A percentile compares a stretch with the other conserved stretches of the same genome.
Conservation (phyloP, 2,797 vertebrate genomes). For the Trichosurus vulpecula region DNA sequence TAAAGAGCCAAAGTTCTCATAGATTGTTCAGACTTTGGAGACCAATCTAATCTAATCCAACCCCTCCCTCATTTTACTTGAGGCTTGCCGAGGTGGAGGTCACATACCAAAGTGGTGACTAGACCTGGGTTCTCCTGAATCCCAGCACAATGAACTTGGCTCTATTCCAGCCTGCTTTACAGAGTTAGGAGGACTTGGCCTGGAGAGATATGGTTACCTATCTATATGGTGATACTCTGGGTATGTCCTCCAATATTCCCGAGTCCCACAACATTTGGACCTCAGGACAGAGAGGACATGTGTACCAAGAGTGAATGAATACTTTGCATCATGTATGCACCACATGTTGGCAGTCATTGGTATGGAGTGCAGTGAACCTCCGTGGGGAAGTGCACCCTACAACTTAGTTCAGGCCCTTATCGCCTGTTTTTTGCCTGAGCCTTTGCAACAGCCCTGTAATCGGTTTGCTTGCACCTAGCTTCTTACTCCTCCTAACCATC, state of each 20-base stretch:
- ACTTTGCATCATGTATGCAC: not conserved
- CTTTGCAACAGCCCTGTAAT: not conserved
- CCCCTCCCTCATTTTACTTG: not conserved
- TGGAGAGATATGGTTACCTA: not conserved
- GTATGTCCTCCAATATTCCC: not conserved
- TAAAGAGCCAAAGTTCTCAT: not conserved
- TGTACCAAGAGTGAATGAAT: not conserved
- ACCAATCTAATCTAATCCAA: not conserved
- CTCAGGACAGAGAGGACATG: not conserved
- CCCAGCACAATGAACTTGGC: not conserved
- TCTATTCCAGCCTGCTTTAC: not conserved
- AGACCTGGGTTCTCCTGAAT: not conserved
- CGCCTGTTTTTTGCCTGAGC: not conserved
- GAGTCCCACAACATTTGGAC: not conserved
- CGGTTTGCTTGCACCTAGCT: not conserved
- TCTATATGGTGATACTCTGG: not conserved
- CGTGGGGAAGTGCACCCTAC: not conserved
- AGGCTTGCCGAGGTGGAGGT: not conserved
- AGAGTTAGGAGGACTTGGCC: not conserved
- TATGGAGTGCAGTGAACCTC: not conserved
- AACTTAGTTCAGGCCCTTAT: not conserved
- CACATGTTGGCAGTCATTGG: not conserved
- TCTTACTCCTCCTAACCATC: not conserved
- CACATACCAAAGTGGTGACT: not conserved
- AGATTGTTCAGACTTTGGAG: not conserved